Percentiles rank a stretch among this genome's conserved stretches.
phyloP scores from a whole-genome alignment of 2,888 invertebrate species.

The Drosophila histrio region DNA sequence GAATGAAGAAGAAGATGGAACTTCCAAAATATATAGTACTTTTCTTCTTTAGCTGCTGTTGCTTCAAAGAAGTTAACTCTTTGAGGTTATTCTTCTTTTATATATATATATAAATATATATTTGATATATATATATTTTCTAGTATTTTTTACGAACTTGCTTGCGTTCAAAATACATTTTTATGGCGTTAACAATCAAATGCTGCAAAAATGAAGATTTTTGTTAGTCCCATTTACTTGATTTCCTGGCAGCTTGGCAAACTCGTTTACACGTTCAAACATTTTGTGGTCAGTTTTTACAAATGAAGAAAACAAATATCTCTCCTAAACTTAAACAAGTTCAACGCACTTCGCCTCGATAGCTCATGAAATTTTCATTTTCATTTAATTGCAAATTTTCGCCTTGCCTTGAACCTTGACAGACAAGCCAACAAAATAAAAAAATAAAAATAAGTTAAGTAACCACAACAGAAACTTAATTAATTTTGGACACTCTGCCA shows the following conservation, averaged over 20 bases:
- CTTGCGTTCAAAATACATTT: constrained; percentile 79
- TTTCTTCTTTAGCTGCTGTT: neutral
- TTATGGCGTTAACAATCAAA: constrained; percentile 45
- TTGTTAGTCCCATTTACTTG: constrained; percentile 21
- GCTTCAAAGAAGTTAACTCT: neutral
- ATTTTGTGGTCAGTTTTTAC: constrained; percentile 56
- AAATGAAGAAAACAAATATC: neutral
- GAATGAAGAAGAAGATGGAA: no score
- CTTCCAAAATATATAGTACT: neutral
- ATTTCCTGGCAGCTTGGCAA: constrained; percentile 23
- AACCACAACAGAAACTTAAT: constrained; percentile 9
- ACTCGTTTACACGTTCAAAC: constrained; percentile 48
- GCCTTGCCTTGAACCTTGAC: constrained; percentile 66
- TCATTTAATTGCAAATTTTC: constrained; percentile 76
- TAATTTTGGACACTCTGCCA: constrained; percentile 15
- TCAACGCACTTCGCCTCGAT: constrained; percentile 54
- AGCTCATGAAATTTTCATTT: constrained; percentile 75
- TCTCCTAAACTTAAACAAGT: constrained; percentile 29
- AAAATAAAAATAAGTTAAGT: constrained; percentile 12
- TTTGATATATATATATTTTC: constrained; percentile 23
- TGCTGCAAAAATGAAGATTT: constrained; percentile 63
- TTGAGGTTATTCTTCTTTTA: neutral
- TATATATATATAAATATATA: neutral
- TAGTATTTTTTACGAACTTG: constrained; percentile 79
- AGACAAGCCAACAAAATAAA: neutral